Base-by-base conservation (phyloP, 2,888 invertebrate genomes). In the Eupithecia centaureata region DNA sequence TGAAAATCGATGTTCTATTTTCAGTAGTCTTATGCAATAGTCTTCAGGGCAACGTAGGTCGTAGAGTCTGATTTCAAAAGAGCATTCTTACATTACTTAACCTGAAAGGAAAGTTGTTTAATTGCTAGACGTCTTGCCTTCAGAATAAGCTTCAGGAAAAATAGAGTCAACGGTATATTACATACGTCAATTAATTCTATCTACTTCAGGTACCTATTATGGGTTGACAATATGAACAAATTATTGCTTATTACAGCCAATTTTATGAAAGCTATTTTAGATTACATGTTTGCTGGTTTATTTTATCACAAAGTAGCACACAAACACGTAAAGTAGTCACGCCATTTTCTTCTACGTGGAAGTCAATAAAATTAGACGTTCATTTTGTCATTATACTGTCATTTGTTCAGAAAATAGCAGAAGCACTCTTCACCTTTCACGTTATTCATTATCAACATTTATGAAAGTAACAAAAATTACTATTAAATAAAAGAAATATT, bases 1-100 rank as follows among this genome's bases (percentile, higher is more conserved):
- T 77, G 75, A 65, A 66, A 67, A 63, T 35, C 30, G 7, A 66
- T 63, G 61, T 51, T 33, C 58, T 60, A 63, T 70, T 70, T 69
- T 32, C 56, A 27, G 8, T 32, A 27, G 65, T 47, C 38, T 18
- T 57, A 10, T 51, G 65, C 54, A 68, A 61, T 52, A 22, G 10
- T 15, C 33, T 52, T 51, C 25, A 15, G 25, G 15, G 63, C n/a
- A n/a, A n/a, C n/a, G n/a, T n/a, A n/a, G n/a, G 22, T 15, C 28
- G 1, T 22, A 25, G n/a, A 51, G 25, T n/a, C 12, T 2, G 12
- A 13, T 52, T 52, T 52, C 52, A 52, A 22, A 47, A 22, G 22
- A 47, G 47, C 3, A 10, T 22, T 47, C 12, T 10, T 47, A 4
- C 10, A 12, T 47, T 47, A 47, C 22, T 22, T 22, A 22, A 47